Conservation (phyloP, 2,113 vertebrate species). For the Atlantisia rogersi region DNA sequence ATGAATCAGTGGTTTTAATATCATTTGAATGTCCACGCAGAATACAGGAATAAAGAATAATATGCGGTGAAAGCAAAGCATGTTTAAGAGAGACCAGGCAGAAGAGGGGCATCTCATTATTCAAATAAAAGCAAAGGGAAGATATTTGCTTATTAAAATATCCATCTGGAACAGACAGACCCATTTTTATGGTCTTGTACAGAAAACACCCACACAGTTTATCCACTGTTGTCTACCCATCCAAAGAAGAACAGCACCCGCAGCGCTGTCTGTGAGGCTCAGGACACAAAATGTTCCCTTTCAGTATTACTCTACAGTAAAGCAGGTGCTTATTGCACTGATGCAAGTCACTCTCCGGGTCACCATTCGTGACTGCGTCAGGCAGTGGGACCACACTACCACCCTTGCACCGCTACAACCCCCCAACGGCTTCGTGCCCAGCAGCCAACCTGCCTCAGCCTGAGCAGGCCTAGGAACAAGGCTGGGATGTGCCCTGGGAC, state of each 20-base stretch:
- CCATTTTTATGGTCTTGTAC: neutral
- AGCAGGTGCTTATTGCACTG: neutral
- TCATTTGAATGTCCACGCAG: neutral
- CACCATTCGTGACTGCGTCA: neutral
- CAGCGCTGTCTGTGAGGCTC: neutral
- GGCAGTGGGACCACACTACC: neutral
- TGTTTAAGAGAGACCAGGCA: neutral
- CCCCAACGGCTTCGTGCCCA: fast-evolving
- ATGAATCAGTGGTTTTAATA: slow-evolving; percentile 52
- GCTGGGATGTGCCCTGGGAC: neutral
- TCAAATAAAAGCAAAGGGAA: slow-evolving; percentile 30
- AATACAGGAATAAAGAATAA: slow-evolving; percentile 18
- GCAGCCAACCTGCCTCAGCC: neutral
- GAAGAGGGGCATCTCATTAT: neutral
- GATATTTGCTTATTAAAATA: slow-evolving; percentile 13
- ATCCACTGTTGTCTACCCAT: neutral
- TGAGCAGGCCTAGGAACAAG: neutral
- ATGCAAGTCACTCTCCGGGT: neutral
- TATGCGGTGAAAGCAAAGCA: neutral
- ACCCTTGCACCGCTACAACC: neutral
- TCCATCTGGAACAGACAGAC: neutral
- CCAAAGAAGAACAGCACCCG: neutral
- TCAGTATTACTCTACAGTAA: neutral
- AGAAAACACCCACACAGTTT: neutral
- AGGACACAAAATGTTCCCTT: neutral